These are phyloP conservation scores for Allygus modestus DNA, from an alignment of 2,888 invertebrate species.

Conservation along the genomic window DNA sequence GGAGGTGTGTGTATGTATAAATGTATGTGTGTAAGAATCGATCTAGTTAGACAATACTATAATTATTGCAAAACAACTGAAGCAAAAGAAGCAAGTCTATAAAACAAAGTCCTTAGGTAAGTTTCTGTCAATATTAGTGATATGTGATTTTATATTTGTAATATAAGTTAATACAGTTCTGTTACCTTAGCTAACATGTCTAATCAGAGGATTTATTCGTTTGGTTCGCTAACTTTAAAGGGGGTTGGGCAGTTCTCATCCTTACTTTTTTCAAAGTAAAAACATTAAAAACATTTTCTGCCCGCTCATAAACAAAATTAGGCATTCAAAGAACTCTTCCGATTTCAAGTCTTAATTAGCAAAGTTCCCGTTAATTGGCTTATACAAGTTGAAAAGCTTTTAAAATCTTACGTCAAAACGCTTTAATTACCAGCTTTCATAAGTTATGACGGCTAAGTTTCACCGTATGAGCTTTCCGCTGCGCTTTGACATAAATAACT, in stretches of 20 bases:
- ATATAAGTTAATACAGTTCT: no score
- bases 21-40: no score
- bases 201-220: no score
- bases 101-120: no score
- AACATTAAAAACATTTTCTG: constrained; percentile 27
- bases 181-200: no score
- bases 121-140: no score
- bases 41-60: no score
- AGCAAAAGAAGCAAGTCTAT: no score
- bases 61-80: no score
- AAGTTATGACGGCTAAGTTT: background rate
- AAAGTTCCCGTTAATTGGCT: constrained; percentile 46
- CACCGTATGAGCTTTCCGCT: background rate
- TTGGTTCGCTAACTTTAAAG: background rate
- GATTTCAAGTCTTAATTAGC: constrained; percentile 45
- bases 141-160: no score
- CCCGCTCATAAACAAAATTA: constrained; percentile 25
- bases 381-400: constrained; percentile 51
- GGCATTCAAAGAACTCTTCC: constrained; percentile 29
- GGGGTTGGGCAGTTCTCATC: background rate
- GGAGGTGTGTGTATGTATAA: no score
- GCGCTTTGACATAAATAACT: background rate
- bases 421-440: constrained; percentile 26
- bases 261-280: background rate
- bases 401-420: constrained; percentile 50